Conservation (phyloP, 2,113 vertebrate genomes). For the Sander vitreus region DNA sequence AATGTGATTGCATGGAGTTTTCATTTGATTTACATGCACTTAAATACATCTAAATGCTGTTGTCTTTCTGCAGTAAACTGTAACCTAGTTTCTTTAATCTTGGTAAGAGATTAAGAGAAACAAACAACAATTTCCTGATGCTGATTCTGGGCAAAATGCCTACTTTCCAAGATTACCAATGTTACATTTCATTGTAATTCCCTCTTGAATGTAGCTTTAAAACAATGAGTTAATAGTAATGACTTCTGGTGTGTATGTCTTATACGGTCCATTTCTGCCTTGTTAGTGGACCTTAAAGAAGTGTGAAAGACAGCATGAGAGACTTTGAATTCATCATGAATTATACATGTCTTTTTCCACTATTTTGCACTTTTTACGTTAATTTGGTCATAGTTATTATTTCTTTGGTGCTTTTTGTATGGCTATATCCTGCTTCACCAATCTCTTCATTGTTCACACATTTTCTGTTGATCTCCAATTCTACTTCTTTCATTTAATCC, state of each 20-base stretch:
- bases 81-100: neutral
- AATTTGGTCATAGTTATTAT: constrained; percentile 12
- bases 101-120: neutral
- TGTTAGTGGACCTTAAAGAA: constrained; percentile 14
- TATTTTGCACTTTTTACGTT: constrained; percentile 12
- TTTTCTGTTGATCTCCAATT: neutral
- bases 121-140: neutral
- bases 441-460: neutral
- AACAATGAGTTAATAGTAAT: neutral
- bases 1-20: neutral
- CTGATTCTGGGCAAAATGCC: neutral
- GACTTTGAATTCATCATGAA: constrained; percentile 48
- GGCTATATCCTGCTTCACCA: neutral
- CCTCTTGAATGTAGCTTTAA: neutral
- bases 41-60: neutral
- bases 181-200: neutral
- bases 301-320: constrained; percentile 62
- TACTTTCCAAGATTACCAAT: neutral
- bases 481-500: neutral
- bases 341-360: constrained; percentile 51
- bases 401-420: neutral
- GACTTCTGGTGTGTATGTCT: neutral
- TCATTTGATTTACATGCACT: neutral
- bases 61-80: neutral
- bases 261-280: constrained; percentile 14